phyloP scores from a whole-genome alignment of 2,888 invertebrate genomes.

The Rhopalosiphum nymphaeae region DNA sequence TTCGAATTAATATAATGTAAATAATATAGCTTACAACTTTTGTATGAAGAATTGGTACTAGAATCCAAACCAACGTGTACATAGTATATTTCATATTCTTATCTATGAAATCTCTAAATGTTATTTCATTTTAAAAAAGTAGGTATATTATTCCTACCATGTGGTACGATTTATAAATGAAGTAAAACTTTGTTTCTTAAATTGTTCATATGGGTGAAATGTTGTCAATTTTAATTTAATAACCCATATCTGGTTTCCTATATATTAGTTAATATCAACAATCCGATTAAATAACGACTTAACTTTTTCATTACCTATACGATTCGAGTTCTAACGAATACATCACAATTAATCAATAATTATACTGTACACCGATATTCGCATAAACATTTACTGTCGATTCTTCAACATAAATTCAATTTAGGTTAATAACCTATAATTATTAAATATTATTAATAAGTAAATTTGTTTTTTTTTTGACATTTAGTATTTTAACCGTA shows the following conservation, averaged over 20 bases:
- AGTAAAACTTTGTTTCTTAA: neutral
- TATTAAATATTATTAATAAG: neutral
- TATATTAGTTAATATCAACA: neutral
- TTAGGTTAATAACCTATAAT: slow-evolving; percentile 7
- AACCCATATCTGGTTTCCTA: neutral
- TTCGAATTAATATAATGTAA: neutral
- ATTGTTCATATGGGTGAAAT: neutral
- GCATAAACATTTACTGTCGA: neutral
- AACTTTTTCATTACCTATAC: neutral
- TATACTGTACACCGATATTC: neutral
- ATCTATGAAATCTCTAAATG: too few species aligned
- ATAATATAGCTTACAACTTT: neutral
- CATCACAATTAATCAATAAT: neutral
- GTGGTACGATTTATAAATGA: neutral
- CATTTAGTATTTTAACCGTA: neutral
- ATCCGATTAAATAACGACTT: neutral
- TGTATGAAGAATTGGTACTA: neutral
- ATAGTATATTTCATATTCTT: neutral
- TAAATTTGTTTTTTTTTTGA: neutral
- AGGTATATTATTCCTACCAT: neutral
- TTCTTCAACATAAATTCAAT: neutral
- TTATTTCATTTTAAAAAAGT: too few species aligned
- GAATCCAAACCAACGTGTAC: neutral
- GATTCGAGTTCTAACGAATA: neutral
- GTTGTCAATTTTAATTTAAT: neutral